A percentile compares a stretch with the other conserved stretches of the same genome.
These are phyloP conservation scores for Porites australiensis DNA, from an alignment of 64 coral and sea anemone genomes.

Conservation along the genomic window DNA sequence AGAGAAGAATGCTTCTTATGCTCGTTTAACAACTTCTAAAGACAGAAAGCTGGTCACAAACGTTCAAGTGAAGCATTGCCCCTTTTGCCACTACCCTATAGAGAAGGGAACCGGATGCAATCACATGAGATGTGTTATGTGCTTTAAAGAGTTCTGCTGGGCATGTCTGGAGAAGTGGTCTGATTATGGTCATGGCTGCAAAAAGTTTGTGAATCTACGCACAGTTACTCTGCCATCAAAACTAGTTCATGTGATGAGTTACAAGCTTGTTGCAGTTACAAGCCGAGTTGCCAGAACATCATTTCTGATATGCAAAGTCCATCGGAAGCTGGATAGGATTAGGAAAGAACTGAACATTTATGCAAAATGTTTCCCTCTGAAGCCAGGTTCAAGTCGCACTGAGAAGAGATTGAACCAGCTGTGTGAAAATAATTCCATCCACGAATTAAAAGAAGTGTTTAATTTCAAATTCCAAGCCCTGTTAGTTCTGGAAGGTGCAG, in stretches of 20 bases:
- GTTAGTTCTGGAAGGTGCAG: slow-evolving; percentile 78
- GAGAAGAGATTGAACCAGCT: slow-evolving; percentile 42
- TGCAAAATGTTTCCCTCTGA: slow-evolving; percentile 48
- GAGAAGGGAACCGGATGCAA: slow-evolving; percentile 66
- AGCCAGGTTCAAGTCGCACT: not conserved
- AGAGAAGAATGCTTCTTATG: slow-evolving; percentile 45
- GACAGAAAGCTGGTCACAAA: slow-evolving; percentile 40
- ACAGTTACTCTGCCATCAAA: slow-evolving; percentile 52
- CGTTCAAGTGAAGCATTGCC: slow-evolving; percentile 74
- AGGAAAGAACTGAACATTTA: slow-evolving; percentile 25
- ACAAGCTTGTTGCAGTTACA: slow-evolving; percentile 61
- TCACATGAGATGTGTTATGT: slow-evolving; percentile 67
- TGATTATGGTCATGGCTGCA: slow-evolving; percentile 22
- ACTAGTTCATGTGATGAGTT: slow-evolving; percentile 23
- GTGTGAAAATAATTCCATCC: slow-evolving; percentile 26
- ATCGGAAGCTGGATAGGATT: slow-evolving; percentile 54
- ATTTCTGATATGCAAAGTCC: slow-evolving; percentile 18
- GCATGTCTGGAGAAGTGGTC: slow-evolving; percentile 24
- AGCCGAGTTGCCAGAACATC: slow-evolving; percentile 55
- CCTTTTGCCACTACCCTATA: slow-evolving; percentile 74
- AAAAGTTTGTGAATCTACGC: not conserved
- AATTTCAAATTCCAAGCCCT: slow-evolving; percentile 82
- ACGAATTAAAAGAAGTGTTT: slow-evolving; percentile 29
- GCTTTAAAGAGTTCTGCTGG: slow-evolving; percentile 77
- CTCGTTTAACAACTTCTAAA: not conserved